phyloP scores from a whole-genome alignment of 2,888 invertebrate genomes.

The Teleogryllus oceanicus region DNA sequence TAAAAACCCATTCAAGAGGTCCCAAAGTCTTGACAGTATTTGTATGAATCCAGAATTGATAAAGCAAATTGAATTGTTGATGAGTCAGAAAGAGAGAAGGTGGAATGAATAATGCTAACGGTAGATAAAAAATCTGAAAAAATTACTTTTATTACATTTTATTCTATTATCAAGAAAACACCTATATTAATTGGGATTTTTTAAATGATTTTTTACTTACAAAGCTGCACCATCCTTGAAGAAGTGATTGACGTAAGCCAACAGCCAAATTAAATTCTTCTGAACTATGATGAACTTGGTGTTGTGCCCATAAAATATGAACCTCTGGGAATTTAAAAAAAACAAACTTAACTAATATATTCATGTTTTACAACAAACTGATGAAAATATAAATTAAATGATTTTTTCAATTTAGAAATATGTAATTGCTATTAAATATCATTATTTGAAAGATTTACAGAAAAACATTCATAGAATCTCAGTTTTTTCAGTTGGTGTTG shows the following conservation, averaged over 20 bases:
- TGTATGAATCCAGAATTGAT: slow-evolving; percentile 93
- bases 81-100: slow-evolving; percentile 78
- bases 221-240: slow-evolving; percentile 78
- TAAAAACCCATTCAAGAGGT: slow-evolving; percentile 79
- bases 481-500: not conserved
- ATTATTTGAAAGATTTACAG: not conserved
- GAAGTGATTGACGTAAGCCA: slow-evolving; percentile 72
- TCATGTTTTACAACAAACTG: not conserved
- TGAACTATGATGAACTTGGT: slow-evolving; percentile 87
- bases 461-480: not conserved
- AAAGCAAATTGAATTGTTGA: slow-evolving; percentile 82
- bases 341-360: not conserved
- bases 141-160: slow-evolving; percentile 11
- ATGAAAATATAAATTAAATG: no score
- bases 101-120: slow-evolving; percentile 71
- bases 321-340: slow-evolving; percentile 60
- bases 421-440: not conserved
- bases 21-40: slow-evolving; percentile 75
- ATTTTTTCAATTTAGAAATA: no score
- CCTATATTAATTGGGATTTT: not conserved
- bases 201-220: slow-evolving; percentile 55
- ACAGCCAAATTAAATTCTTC: slow-evolving; percentile 86
- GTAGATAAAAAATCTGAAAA: slow-evolving; percentile 66
- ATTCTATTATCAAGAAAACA: not conserved
- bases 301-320: slow-evolving; percentile 83